These are phyloP conservation scores for Epinephelus cyanopodus DNA, from an alignment of 2,113 vertebrate genomes.

Conservation along the genomic window DNA sequence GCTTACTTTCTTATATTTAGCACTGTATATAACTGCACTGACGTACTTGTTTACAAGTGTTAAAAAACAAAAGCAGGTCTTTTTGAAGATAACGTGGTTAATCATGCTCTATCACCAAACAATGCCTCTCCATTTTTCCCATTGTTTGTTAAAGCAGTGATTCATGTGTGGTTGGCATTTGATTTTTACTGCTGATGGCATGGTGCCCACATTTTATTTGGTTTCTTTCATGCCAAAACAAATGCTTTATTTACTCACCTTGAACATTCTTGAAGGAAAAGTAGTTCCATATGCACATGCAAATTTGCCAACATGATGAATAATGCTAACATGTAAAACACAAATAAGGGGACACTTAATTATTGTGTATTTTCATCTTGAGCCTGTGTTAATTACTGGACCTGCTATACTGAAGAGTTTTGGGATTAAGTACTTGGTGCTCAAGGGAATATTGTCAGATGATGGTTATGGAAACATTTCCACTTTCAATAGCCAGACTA, in stretches of 20 bases:
- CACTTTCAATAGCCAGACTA: background rate
- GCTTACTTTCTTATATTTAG: no score
- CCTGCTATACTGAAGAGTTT: background rate
- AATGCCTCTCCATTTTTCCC: no score
- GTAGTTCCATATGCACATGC: slow-evolving; percentile 2
- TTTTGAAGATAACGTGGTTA: no score
- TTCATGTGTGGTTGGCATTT: slow-evolving; percentile 8
- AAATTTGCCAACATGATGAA: background rate
- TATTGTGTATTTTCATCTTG: slow-evolving; percentile 1
- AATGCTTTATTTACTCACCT: background rate
- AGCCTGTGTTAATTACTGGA: background rate
- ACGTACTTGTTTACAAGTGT: background rate
- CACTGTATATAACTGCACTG: background rate
- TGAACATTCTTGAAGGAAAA: background rate
- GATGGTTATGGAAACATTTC: background rate
- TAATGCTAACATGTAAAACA: slow-evolving; percentile 5
- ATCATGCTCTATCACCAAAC: background rate
- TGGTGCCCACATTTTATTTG: slow-evolving; percentile 4
- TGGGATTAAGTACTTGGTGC: background rate
- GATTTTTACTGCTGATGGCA: background rate
- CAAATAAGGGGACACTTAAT: background rate
- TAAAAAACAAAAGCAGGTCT: background rate
- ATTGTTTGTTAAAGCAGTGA: slow-evolving; percentile 6
- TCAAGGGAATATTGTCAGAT: background rate
- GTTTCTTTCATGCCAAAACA: background rate